Conservation (phyloP, 1,140 invertebrate species). For the Bombus superbus region DNA sequence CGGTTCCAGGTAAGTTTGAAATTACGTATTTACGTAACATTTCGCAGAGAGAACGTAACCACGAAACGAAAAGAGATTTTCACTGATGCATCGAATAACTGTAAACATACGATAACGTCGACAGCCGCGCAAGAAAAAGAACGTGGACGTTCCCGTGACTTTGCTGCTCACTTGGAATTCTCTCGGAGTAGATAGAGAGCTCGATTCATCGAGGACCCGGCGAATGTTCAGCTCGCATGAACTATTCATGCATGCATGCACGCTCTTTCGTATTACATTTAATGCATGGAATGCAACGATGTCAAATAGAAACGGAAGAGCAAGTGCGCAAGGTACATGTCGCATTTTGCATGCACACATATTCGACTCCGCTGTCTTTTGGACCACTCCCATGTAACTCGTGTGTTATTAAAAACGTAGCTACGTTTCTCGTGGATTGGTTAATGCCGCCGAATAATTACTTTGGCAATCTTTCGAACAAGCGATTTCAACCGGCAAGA, state of each 20-base stretch:
- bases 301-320: constrained; percentile 22
- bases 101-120: constrained; percentile 32
- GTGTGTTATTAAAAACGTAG: neutral
- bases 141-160: neutral
- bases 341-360: constrained; percentile 39
- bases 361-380: neutral
- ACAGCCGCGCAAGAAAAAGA: neutral
- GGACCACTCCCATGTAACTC: neutral
- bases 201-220: constrained; percentile 49
- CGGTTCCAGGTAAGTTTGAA: neutral
- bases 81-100: constrained; percentile 36
- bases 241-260: constrained; percentile 62
- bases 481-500: no score
- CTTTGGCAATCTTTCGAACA: neutral
- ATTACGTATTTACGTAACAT: constrained; percentile 27
- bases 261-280: constrained; percentile 48
- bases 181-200: constrained; percentile 31
- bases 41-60: neutral
- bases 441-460: neutral
- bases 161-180: constrained; percentile 33
- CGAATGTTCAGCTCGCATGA: constrained; percentile 49
- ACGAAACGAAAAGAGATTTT: constrained; percentile 1
- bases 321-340: neutral
- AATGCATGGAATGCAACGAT: constrained; percentile 53
- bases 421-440: neutral